Evolutionary conservation across 1,140 invertebrate species (phyloP).

Genomic region (Portunus trituberculatus): DNA sequence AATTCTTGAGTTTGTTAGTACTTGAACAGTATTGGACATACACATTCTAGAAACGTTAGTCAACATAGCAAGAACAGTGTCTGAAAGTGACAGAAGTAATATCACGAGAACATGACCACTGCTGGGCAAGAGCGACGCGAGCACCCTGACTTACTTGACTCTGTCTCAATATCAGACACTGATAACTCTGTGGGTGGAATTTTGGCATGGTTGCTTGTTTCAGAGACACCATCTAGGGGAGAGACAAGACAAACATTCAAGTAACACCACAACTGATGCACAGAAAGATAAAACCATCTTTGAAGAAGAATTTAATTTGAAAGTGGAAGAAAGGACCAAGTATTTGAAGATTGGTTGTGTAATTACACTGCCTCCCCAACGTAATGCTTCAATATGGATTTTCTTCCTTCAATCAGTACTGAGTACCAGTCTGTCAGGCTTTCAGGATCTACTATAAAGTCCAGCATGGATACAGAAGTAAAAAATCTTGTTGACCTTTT

Average conservation of each 20-base stretch:
- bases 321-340: background rate
- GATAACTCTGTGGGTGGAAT: constrained; percentile 70
- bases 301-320: background rate
- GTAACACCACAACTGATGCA: constrained; percentile 67
- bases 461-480: too few relatives aligned
- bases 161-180: constrained; percentile 70
- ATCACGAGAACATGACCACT: constrained; percentile 63
- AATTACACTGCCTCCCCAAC: background rate
- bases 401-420: background rate
- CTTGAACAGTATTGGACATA: constrained; percentile 34
- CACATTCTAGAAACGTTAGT: constrained; percentile 41
- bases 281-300: constrained; percentile 33
- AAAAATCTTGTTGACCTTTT: too few relatives aligned
- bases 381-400: background rate
- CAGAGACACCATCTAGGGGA: constrained; percentile 74
- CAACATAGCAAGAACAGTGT: constrained; percentile 70
- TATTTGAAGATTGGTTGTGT: background rate
- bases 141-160: constrained; percentile 75
- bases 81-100: constrained; percentile 61
- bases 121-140: constrained; percentile 71
- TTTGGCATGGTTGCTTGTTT: constrained; percentile 72
- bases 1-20: constrained; percentile 56
- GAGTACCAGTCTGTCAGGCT: too few relatives aligned
- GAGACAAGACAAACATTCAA: constrained; percentile 73
- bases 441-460: too few relatives aligned